Evolutionary conservation across 2,797 vertebrate species (phyloP).

Genomic region (Hydrolagus colliei): DNA sequence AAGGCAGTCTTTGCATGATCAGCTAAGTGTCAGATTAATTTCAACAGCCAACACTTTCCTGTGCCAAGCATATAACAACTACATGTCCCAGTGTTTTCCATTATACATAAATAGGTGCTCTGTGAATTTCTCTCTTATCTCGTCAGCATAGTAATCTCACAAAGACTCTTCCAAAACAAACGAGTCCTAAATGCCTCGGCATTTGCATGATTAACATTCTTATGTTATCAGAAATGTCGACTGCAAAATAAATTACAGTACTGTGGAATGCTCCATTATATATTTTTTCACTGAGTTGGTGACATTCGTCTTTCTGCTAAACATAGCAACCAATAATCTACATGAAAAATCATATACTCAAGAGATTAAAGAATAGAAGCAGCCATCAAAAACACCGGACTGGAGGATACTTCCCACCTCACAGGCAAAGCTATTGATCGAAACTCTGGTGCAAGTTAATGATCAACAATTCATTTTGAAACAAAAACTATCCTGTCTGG

Average conservation of each 20-base stretch:
- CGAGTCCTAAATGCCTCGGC: background rate
- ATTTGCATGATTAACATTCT: background rate
- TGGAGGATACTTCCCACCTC: too few species aligned
- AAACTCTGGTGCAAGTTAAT: background rate
- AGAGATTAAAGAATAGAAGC: too few species aligned
- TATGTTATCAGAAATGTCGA: background rate
- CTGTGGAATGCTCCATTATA: too few species aligned
- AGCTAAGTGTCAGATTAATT: slow-evolving; percentile 66
- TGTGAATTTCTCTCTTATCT: background rate
- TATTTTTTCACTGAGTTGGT: too few species aligned
- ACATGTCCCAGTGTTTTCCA: background rate
- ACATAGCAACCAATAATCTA: too few species aligned
- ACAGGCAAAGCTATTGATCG: background rate
- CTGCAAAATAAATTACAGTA: too few species aligned
- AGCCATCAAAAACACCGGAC: too few species aligned
- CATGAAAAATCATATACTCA: too few species aligned
- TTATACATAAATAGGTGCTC: background rate
- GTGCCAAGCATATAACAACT: slow-evolving; percentile 36
- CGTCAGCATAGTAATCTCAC: background rate
- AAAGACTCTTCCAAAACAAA: background rate
- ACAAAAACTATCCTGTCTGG: background rate
- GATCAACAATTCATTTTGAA: background rate
- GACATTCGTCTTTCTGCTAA: too few species aligned
- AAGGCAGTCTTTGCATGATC: slow-evolving; percentile 58
- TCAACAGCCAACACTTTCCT: slow-evolving; percentile 59